Conservation (phyloP, 2,113 vertebrate species). For the Ailurus styani region DNA sequence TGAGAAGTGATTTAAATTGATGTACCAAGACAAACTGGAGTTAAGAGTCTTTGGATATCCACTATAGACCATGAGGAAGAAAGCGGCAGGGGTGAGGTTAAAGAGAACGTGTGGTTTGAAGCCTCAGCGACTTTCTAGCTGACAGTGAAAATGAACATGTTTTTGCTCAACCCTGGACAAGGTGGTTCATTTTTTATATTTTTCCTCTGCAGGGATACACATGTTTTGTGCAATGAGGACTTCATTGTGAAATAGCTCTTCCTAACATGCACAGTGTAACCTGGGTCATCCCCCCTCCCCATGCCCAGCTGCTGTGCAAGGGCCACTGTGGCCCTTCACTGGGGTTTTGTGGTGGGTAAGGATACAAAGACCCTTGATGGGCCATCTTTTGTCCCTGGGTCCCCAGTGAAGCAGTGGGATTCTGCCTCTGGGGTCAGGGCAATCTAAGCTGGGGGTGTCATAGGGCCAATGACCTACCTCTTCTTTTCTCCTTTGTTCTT, state of each 20-base stretch:
- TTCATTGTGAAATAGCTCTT: not conserved
- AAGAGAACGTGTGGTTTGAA: not conserved
- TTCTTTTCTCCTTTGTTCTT: not conserved
- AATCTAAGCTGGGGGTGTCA: not conserved
- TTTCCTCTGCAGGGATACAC: not conserved
- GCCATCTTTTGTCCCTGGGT: not conserved
- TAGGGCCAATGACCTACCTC: not conserved
- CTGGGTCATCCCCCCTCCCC: rapidly evolving
- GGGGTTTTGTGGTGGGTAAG: not conserved
- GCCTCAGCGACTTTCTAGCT: not conserved
- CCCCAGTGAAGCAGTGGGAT: not conserved
- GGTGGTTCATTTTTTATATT: not conserved
- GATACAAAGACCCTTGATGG: not conserved
- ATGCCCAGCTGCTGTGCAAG: too few relatives aligned
- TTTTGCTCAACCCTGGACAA: not conserved
- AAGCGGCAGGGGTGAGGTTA: not conserved
- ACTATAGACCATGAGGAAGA: not conserved
- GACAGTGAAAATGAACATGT: not conserved
- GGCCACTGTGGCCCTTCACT: not conserved
- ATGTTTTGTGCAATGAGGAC: not conserved
- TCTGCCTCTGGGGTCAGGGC: not conserved
- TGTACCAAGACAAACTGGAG: not conserved
- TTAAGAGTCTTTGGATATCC: not conserved
- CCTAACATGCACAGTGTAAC: not conserved
- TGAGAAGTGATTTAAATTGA: not conserved